Conservation (phyloP, 2,888 invertebrate species). For the Lasioglossum leucozonium region DNA sequence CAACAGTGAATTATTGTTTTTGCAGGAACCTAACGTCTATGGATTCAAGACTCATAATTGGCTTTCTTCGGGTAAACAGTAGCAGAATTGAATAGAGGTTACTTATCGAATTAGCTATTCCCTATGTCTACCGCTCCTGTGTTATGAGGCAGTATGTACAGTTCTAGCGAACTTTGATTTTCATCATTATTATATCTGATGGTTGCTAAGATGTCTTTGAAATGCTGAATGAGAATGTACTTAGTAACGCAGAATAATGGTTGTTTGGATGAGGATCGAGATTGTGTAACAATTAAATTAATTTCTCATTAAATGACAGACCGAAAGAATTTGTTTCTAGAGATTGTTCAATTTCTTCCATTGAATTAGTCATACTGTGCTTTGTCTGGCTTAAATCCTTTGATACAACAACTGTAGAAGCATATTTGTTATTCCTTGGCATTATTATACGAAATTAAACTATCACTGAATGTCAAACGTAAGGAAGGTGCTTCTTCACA, state of each 20-base stretch:
- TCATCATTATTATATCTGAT: not conserved
- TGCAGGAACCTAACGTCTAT: not conserved
- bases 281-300: not conserved
- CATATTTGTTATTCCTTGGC: not conserved
- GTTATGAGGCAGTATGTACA: not conserved
- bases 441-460: not conserved
- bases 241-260: not conserved
- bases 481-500: not conserved
- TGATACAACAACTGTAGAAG: not conserved
- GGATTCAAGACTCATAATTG: not conserved
- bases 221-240: not conserved
- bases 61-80: not conserved
- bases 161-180: not conserved
- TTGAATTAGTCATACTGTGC: too few species aligned
- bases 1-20: not conserved
- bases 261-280: not conserved
- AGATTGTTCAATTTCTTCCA: not conserved
- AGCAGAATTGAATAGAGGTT: not conserved
- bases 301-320: not conserved
- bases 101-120: not conserved
- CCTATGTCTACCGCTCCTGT: not conserved
- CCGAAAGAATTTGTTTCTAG: not conserved
- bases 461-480: not conserved
- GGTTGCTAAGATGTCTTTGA: not conserved
- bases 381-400: too few species aligned